Percentiles rank a stretch among this genome's conserved stretches.
phyloP scores from a whole-genome alignment of 2,113 vertebrate genomes.

The Butastur rufipennis region DNA sequence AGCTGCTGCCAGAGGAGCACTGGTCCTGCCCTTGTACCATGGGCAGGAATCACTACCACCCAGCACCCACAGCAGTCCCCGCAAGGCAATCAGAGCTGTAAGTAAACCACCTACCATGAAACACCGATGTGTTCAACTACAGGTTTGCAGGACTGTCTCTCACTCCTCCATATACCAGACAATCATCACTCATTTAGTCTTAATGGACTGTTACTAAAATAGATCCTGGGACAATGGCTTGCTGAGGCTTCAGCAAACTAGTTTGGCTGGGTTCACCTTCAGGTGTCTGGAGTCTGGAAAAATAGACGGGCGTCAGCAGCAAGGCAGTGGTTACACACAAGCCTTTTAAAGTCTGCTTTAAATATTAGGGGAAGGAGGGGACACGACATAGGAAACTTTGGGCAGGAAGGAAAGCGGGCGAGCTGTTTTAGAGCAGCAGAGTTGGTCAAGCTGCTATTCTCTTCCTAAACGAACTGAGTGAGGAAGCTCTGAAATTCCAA shows the following conservation, averaged over 20 bases:
- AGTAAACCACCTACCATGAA: background rate
- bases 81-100: background rate
- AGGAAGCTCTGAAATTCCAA: background rate
- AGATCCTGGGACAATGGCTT: background rate
- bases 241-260: background rate
- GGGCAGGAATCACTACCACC: background rate
- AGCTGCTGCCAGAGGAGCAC: background rate
- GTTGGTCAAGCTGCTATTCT: background rate
- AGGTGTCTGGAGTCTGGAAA: background rate
- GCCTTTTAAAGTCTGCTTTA: background rate
- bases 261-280: constrained; percentile 23
- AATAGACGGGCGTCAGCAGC: background rate
- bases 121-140: background rate
- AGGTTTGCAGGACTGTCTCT: background rate
- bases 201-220: constrained; percentile 32
- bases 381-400: background rate
- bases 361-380: background rate
- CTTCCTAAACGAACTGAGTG: background rate
- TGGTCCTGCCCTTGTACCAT: background rate
- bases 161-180: background rate
- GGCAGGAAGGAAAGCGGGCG: background rate
- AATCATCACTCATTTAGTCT: background rate
- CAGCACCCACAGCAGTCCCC: background rate
- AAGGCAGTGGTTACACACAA: background rate
- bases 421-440: background rate